Conservation (phyloP, 37 sponge, comb jelly and placozoan genomes). For the Hormiphora californensis region DNA sequence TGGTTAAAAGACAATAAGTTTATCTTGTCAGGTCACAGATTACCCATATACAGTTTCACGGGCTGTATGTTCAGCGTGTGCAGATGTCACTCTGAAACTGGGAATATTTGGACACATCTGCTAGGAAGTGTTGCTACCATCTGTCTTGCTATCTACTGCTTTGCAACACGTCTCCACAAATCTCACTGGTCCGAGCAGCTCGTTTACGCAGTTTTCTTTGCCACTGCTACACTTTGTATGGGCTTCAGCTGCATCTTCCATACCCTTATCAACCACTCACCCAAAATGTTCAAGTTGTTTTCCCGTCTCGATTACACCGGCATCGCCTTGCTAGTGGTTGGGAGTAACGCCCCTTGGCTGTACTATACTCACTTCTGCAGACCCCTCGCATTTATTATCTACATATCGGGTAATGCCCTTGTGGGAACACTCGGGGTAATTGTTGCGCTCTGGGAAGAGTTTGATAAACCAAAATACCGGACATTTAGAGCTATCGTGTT, state of each 20-base stretch:
- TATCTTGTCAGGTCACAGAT: constrained; percentile 64
- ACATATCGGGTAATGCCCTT: background rate
- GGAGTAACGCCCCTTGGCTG: constrained; percentile 75
- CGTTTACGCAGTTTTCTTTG: constrained; percentile 67
- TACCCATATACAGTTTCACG: constrained; percentile 68
- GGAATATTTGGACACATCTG: constrained; percentile 97
- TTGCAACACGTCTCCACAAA: constrained; percentile 54
- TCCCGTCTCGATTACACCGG: constrained; percentile 82
- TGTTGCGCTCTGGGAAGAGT: constrained; percentile 67
- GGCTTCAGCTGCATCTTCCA: constrained; percentile 75
- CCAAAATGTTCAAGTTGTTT: constrained; percentile 58
- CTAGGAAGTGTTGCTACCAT: constrained; percentile 70
- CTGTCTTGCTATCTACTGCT: constrained; percentile 57
- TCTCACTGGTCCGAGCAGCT: constrained; percentile 76
- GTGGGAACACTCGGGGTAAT: constrained; percentile 59
- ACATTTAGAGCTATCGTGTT: constrained; percentile 67
- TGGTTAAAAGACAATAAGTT: constrained; percentile 92
- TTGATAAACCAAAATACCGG: constrained; percentile 65
- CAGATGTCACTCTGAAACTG: constrained; percentile 85
- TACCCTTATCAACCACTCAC: constrained; percentile 72
- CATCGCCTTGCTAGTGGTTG: constrained; percentile 78
- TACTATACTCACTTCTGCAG: constrained; percentile 88
- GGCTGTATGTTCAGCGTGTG: constrained; percentile 77
- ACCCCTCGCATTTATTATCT: constrained; percentile 54
- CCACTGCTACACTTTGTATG: constrained; percentile 73